These are phyloP conservation scores for Arrhopalites spinosus DNA, from an alignment of 2,888 invertebrate genomes.

Conservation along the genomic window DNA sequence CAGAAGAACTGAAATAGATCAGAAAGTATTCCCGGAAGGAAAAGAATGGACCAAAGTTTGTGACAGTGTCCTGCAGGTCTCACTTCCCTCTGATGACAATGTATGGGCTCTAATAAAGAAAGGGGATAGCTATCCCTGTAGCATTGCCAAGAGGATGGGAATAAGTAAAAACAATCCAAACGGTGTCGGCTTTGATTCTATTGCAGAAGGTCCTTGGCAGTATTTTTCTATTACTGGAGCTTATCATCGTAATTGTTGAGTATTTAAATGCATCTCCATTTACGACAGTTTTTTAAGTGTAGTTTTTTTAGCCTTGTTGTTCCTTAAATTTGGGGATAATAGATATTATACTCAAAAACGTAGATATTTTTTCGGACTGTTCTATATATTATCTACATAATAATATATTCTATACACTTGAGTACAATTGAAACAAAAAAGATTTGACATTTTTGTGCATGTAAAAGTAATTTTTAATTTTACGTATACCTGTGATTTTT, in stretches of 20 bases:
- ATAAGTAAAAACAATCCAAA: slow-evolving; percentile 73
- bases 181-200: slow-evolving; percentile 73
- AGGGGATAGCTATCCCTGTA: slow-evolving; percentile 68
- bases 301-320: no score
- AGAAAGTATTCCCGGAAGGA: slow-evolving; percentile 74
- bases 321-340: no score
- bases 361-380: no score
- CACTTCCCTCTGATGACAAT: slow-evolving; percentile 60
- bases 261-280: background rate
- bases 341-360: no score
- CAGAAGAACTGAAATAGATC: slow-evolving; percentile 76
- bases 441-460: no score
- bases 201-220: slow-evolving; percentile 52
- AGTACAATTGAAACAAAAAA: no score
- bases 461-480: no score
- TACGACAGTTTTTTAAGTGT: background rate
- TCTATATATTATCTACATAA: no score
- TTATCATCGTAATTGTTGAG: slow-evolving; percentile 32
- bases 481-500: no score
- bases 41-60: slow-evolving; percentile 70
- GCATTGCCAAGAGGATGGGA: slow-evolving; percentile 68
- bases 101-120: slow-evolving; percentile 75
- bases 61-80: slow-evolving; percentile 57
- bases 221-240: slow-evolving; percentile 46
- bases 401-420: no score